A percentile compares a stretch with the other conserved stretches of the same genome.
These are phyloP conservation scores for Otolemur crassicaudatus DNA, from an alignment of 2,797 vertebrate genomes.

Conservation along the genomic window DNA sequence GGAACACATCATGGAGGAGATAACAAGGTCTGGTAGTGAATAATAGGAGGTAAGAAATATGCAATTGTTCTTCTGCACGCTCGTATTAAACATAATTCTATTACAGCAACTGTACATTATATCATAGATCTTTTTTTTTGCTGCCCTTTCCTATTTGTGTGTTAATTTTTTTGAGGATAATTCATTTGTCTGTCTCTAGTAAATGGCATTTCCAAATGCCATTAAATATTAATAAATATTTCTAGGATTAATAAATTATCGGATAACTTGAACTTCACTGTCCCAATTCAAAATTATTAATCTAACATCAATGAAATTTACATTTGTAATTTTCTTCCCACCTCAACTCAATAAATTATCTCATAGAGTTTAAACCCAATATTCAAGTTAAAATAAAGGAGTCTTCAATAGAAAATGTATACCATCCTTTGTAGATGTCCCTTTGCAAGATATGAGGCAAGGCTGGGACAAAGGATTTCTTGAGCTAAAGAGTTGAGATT, in stretches of 20 bases:
- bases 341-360: not conserved
- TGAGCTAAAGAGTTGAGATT: no score
- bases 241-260: not conserved
- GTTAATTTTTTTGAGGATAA: not conserved
- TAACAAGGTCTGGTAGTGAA: not conserved
- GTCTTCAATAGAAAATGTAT: not conserved
- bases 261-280: not conserved
- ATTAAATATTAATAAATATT: not conserved
- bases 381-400: not conserved
- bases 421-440: not conserved
- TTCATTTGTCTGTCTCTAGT: not conserved
- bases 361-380: not conserved
- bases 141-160: not conserved
- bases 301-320: not conserved
- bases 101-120: not conserved
- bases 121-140: not conserved
- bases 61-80: not conserved
- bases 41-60: not conserved
- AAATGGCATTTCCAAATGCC: no score
- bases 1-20: not conserved
- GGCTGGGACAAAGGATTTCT: no score
- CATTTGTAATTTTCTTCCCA: not conserved
- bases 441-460: not conserved
- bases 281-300: not conserved
- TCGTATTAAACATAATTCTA: not conserved